These are phyloP conservation scores for Globodera rostochiensis DNA, from an alignment of 1,140 invertebrate species.

Conservation along the genomic window DNA sequence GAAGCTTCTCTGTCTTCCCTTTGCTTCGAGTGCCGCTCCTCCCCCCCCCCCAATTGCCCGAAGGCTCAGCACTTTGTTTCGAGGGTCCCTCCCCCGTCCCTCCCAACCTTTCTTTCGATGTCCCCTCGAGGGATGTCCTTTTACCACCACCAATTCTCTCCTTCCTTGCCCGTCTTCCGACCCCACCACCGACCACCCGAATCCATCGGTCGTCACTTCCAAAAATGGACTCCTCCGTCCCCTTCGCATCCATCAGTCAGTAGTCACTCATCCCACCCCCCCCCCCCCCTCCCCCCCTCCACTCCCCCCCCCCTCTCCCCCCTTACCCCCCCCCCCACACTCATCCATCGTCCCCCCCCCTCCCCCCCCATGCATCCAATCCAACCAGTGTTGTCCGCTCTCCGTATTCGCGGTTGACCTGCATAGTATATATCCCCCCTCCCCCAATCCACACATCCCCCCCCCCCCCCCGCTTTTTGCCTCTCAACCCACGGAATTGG, in stretches of 20 bases:
- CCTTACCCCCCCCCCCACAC: not conserved
- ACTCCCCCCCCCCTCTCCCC: no score
- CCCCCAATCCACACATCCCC: not conserved
- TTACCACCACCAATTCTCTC: not conserved
- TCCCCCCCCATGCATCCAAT: not conserved
- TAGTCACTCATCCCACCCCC: not conserved
- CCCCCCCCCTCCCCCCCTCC: no score
- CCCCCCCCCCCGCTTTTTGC: not conserved
- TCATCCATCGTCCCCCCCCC: not conserved
- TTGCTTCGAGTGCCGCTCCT: not conserved
- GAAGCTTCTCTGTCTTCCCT: not conserved
- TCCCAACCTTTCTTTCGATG: no score
- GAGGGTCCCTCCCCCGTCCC: no score
- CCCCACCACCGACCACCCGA: not conserved
- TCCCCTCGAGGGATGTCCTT: no score
- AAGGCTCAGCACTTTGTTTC: no score
- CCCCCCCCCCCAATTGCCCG: not conserved
- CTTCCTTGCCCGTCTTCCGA: not conserved
- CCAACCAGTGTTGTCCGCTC: not conserved
- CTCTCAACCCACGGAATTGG: not conserved
- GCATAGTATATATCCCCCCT: not conserved
- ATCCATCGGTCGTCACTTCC: not conserved
- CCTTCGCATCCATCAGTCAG: not conserved
- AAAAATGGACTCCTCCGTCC: not conserved
- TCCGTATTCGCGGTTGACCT: constrained; percentile 14